Evolutionary conservation across 2,113 vertebrate genomes (phyloP), one percentile per base, ranked within the genome.

Genomic region (Leucopsar rothschildi): DNA sequence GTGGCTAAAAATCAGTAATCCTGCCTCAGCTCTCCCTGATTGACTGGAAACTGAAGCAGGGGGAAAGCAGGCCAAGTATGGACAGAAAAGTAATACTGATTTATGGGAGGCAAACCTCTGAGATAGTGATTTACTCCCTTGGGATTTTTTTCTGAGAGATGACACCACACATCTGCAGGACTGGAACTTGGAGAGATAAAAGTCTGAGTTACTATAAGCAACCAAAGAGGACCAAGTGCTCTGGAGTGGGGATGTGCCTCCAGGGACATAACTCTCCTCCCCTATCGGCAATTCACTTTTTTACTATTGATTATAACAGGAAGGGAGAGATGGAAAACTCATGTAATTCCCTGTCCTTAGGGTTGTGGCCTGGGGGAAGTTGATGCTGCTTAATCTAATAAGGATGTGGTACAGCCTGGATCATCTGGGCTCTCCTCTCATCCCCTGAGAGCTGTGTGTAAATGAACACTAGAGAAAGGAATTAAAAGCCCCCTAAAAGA

Each of bases 311-410:
- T 95, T 92, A 31, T 37, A 71, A 84, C 35, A 78, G 60, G 63
- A 94, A 31, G 35, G 59, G 22, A 90, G 77, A 96, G 72, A 90
- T 82, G 78, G 90, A 93, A 94, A 96, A 86, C 79, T 70, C 75
- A 15, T 69, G 70, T 94, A 93, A 96, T 93, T 82, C 90, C 37
- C 10, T 40, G 31, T 94, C 63, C 75, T 92, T 85, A 71, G 53
- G 63, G 75, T 72, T 69, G 57, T 69, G 75, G 66, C 63, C 45
- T 69, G n/a, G 25, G 57, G 63, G 35, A 93, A 88, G 55, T 2
- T 16, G 71, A 84, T 90, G 66, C 59, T 29, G 7, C 66, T 50
- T 92, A 82, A 96, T 90, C 63, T 85, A 85, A 94, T 94, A 85
- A 88, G 63, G 35, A 76, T 61, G 28, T 0, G 1, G 5, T 72